Base-by-base conservation (phyloP, 1,140 invertebrate species). In the Brachionus rubens region DNA sequence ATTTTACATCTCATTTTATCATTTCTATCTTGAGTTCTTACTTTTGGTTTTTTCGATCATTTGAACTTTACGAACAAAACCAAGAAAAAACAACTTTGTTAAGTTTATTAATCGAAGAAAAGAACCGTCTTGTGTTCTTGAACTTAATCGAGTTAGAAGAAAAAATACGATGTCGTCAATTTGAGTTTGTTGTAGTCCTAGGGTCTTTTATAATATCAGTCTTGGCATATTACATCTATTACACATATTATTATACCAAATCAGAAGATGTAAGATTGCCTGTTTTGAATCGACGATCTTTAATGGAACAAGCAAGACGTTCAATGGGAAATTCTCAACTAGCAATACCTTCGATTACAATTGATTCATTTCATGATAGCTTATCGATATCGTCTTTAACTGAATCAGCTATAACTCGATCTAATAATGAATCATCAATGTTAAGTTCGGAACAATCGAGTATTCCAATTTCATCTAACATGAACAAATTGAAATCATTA, bases 71-170 rank as follows among this genome's bases (percentile, higher is more conserved):
- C 26, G 36, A 65, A 26, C 16, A 41, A n/a, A 65, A 65, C 43
- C 59, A 65, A n/a, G 19, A 65, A 24, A 65, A 65, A 28, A 65
- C 59, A 21, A 65, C 59, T 46, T 5, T 65, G 4, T n/a, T 65
- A 65, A 65, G 59, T 43, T 14, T 65, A 24, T 12, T 65, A 2
- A 24, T 43, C 2, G 59, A 65, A 5, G n/a, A 43, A 24, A 65
- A 28, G 24, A 65, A 65, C 21, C 21, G 24, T 7, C 2, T 65
- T 10, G 21, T 65, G 41, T n/a, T 65, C 6, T 24, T 65, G 16
- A 65, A 65, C 24, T 65, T 65, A 43, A 65, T 65, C 24, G 59
- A 65, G 24, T 43, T 65, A 14, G 59, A 65, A 24, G 59, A 43
- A 43, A 65, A 65, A 21, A 43, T 65, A 43, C 16, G 24, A 36